Conservation (phyloP, 1,140 invertebrate genomes). For the Nephotettix cincticeps region DNA sequence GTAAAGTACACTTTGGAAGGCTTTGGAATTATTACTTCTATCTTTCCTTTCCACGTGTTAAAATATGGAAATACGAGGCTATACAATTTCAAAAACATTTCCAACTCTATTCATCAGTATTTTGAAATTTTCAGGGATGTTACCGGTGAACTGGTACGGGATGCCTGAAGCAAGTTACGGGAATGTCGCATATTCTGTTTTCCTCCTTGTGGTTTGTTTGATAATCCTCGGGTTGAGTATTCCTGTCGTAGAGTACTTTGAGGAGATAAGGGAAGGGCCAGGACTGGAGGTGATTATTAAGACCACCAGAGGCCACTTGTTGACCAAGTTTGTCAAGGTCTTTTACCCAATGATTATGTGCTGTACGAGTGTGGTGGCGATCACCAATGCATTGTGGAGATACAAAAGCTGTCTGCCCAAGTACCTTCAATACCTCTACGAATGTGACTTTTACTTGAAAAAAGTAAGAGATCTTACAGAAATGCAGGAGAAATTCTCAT, state of each 20-base stretch:
- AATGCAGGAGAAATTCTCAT: background rate
- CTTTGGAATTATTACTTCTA: too few species aligned
- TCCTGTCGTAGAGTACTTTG: background rate
- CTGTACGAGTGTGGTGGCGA: background rate
- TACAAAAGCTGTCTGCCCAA: background rate
- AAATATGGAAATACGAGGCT: too few species aligned
- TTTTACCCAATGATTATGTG: background rate
- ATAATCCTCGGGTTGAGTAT: background rate
- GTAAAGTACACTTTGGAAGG: too few species aligned
- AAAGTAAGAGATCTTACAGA: background rate
- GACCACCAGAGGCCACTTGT: background rate
- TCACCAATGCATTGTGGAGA: background rate
- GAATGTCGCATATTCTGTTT: background rate
- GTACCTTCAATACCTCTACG: background rate
- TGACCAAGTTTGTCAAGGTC: background rate
- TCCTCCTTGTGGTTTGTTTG: background rate
- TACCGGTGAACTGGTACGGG: background rate
- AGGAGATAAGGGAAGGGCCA: background rate
- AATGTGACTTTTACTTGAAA: background rate
- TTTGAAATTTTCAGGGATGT: background rate
- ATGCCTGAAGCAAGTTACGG: background rate
- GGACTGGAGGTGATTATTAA: background rate
- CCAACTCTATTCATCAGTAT: background rate
- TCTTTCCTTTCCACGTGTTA: too few species aligned
- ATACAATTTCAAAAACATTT: background rate